Base-by-base conservation (phyloP, 2,113 vertebrate species). In the Falcunculus frontatus region DNA sequence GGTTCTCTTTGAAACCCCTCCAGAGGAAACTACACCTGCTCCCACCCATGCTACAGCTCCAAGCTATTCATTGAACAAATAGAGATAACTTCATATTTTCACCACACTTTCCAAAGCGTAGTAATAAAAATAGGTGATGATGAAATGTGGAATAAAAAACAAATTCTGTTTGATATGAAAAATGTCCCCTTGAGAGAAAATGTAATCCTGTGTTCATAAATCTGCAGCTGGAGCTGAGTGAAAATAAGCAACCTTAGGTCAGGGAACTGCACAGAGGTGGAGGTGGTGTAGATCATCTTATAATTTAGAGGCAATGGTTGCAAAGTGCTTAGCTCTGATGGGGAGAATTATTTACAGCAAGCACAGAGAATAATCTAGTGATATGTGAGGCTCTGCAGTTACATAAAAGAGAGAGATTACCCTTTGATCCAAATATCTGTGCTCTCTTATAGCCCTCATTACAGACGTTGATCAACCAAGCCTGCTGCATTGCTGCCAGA, bases 351-450 rank as follows among this genome's bases (percentile, higher is more conserved):
- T 92, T 95, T 93, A 92, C 83, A 90, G 79, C 76, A 90, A 94
- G 79, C 23, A 55, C 75, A 90, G 85, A 84, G 72, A 94, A 94
- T 90, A 90, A 95, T 85, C 87, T 44, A 57, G 60, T 84, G 87
- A 93, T 91, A 68, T 77, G 78, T 95, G 85, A 90, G 72, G 55
- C 63, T 91, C 90, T 23, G 18, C 82, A 94, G 90, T 87, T 94
- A 93, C 79, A 93, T 93, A 91, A 96, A 95, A 88, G 93, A 94
- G 89, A 92, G 87, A 90, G 82, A 96, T 92, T 93, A 79, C 64
- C 87, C 87, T 96, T 95, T 96, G 91, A 96, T 95, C 92, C 95
- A 95, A 95, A 67, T 96, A 83, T 55, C 78, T 80, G 50, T 85
- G 75, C 74, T 49, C 42, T 89, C 91, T 59, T 82, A 88, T 11